Evolutionary conservation across 2,113 vertebrate genomes (phyloP), one percentile per base, ranked within the genome.

Genomic region (Setophaga petechia): DNA sequence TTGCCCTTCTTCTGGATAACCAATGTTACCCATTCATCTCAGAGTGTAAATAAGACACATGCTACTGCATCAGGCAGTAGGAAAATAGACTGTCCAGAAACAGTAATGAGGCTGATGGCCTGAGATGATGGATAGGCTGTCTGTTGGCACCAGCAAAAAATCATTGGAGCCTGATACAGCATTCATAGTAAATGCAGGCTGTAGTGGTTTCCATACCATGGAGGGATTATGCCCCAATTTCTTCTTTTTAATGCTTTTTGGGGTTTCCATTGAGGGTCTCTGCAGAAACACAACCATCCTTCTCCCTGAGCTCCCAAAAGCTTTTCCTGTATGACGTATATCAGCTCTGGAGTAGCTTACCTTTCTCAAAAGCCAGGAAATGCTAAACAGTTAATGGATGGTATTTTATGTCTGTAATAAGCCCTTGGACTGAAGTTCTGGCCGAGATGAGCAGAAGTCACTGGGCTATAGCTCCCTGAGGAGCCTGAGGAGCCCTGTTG

Each of bases 391-490:
- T 15, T 57, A 10, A 2, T 9, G n/a, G 28, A 7, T 6, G 9
- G 12, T 24, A 35, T 49, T 85, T 82, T 46, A 23, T 49, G 66
- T 22, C 24, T 46, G 17, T 54, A 25, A 78, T 57, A 87, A 31
- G 46, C 24, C 85, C 28, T 62, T 49, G 20, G 51, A 37, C 43
- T 65, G n/a, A 28, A 20, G 0, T 49, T 89, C 28, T 69, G 2
- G 0, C 47, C 11, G 10, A 37, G 20, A n/a, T 44, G 44, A 80
- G 63, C 0, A 0, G 49, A 47, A 66, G 12, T 7, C 0, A 0
- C 12, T 11, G 43, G 15, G 19, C 54, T 69, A 46, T 30, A 35
- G 4, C 55, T 85, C 54, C 49, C 54, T 0, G 2, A 39, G 15
- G 69, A 71, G 61, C 4, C n/a, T 59, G 55, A 37, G 57, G n/a